Evolutionary conservation across 2,113 vertebrate species (phyloP), one percentile per base, ranked within the genome.

Genomic region (Notechis scutatus): DNA sequence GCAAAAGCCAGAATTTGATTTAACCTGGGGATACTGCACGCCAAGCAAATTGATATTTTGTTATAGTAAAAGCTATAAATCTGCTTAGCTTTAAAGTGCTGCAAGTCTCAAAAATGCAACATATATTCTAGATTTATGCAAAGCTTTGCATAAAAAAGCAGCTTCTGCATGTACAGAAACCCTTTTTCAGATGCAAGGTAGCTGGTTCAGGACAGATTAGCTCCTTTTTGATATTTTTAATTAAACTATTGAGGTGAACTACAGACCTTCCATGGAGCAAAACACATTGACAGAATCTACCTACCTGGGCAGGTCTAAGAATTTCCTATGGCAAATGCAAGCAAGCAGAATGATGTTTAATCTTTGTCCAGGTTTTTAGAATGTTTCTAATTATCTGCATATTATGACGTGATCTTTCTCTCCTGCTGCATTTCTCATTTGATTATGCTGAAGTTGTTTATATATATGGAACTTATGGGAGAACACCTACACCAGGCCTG

Each of bases 51-150:
- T 85, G 50, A 74, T 91, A 23, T 69, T 92, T 92, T 24, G 8
- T 92, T 26, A 89, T 74, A 81, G 55, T 69, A 74, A 26, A 24
- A 55, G 74, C 61, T 39, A 81, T 88, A n/a, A 52, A 55, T 89
- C 87, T 92, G 88, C 69, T 92, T 52, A 74, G 61, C 61, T 12
- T 88, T 74, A 74, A 54, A 81, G 34, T 92, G 91, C 87, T 50
- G 45, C 29, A 89, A 56, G 55, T 88, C 47, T 45, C 34, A 45
- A 61, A 89, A 88, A 89, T 89, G 1, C 54, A 92, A 64, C 24
- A 47, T 21, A 42, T 87, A 55, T 20, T 88, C 34, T 81, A 81
- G 74, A 42, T 39, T 81, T 81, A 81, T 81, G 74, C 74, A 81
- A 81, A 81, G 74, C 18, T 81, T 81, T 39, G 50, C 12, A 52